Evolutionary conservation across 2,888 invertebrate species (phyloP), one percentile per base, ranked within the genome.

Genomic region (Drosophila neonasuta): DNA sequence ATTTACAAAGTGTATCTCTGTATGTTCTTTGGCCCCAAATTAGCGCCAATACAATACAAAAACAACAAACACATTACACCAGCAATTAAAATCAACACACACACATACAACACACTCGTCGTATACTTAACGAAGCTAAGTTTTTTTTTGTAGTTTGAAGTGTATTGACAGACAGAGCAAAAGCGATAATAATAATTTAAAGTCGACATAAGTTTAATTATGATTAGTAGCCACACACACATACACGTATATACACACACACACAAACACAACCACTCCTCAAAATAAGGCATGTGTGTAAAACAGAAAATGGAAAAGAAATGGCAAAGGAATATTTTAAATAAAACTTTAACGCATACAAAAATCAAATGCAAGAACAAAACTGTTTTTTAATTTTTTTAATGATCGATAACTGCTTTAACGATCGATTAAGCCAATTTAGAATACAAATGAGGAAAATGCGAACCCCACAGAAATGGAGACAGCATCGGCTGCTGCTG

Each of bases 311-410:
- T 46, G 24, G 50, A 60, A 69, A 70, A 56, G 60, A 65, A 71
- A 78, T 58, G 55, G 75, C 59, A 79, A 86, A 84, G 60, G 70
- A 78, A 82, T 82, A 86, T 87, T 83, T 83, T 80, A 80, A 86
- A 87, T 81, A 84, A 86, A 87, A 80, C 77, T 86, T 80, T 76
- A 82, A 82, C 63, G 72, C 72, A 86, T 83, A 74, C 61, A 77
- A 77, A 74, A 74, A 61, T 67, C 36, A 52, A 73, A 59, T 63
- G 52, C 56, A 59, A 60, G 5, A 32, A 55, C 34, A 41, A 29
- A 10, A 5, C 34, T 44, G 42, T 62, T 24, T 24, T 24, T n/a
- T 6, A 0, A 1, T 24, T 24, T 6, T 24, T 34, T 54, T 17
- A 39, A 39, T 24, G 6, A 24, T 24, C 6, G 24, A 24, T 24